Percentiles rank a stretch among this genome's conserved stretches.
phyloP scores from a whole-genome alignment of 2,113 vertebrate genomes.

The Galeopterus variegatus region DNA sequence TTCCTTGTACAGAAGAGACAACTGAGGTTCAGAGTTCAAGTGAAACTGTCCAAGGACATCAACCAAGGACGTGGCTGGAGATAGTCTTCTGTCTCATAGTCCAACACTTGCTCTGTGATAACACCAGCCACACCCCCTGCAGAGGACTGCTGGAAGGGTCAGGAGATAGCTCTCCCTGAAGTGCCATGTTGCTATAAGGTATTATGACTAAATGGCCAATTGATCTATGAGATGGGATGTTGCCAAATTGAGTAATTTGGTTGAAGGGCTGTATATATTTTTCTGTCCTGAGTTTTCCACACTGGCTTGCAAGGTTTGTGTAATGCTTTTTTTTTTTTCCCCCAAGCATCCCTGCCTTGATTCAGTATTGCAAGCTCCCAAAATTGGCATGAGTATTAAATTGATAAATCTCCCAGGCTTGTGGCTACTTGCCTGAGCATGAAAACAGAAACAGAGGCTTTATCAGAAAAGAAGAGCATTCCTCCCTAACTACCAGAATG shows the following conservation, averaged over 20 bases:
- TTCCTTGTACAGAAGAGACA: neutral
- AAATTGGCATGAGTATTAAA: constrained; percentile 33
- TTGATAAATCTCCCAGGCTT: constrained; percentile 24
- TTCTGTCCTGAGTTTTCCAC: neutral
- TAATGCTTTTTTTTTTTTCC: neutral
- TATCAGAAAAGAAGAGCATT: constrained; percentile 21
- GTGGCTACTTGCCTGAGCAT: neutral
- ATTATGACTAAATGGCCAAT: neutral
- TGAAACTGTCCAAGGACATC: neutral
- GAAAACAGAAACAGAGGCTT: constrained; percentile 40
- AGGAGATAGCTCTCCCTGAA: constrained; percentile 39
- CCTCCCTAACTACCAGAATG: neutral
- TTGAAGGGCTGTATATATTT: neutral
- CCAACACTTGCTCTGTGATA: neutral
- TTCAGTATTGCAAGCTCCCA: constrained; percentile 50
- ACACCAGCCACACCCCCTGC: neutral
- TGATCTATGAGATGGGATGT: neutral
- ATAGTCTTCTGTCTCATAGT: neutral
- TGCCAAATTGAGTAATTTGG: constrained; percentile 23
- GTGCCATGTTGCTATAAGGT: neutral
- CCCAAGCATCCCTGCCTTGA: neutral
- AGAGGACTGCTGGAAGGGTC: neutral
- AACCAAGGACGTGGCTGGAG: neutral
- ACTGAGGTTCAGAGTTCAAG: neutral
- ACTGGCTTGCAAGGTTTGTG: neutral